Evolutionary conservation across 2,797 vertebrate species (phyloP).

Genomic region (Pangasius djambal): DNA sequence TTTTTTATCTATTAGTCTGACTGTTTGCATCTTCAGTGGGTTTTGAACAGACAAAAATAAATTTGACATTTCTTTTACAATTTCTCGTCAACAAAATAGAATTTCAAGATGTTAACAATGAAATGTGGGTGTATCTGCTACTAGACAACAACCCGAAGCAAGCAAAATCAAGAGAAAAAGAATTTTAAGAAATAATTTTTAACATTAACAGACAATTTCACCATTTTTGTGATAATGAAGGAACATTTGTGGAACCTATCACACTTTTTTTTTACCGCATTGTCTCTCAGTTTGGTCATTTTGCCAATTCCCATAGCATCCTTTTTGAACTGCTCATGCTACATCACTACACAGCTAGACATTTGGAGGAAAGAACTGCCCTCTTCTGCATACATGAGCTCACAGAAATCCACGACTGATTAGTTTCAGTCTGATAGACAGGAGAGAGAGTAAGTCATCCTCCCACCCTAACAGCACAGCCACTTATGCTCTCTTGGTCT

Average conservation of each 20-base stretch:
- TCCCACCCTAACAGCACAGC: neutral
- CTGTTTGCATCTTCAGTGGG: neutral
- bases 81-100: neutral
- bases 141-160: neutral
- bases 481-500: neutral
- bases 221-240: neutral
- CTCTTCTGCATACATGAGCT: neutral
- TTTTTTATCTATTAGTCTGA: neutral
- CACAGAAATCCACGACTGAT: neutral
- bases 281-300: neutral
- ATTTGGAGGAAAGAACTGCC: neutral
- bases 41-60: neutral
- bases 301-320: neutral
- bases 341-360: neutral
- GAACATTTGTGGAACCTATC: neutral
- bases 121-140: neutral
- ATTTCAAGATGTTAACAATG: neutral
- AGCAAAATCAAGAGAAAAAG: neutral
- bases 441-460: neutral
- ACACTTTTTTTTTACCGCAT: neutral
- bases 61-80: neutral
- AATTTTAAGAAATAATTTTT: neutral
- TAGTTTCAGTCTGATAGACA: neutral
- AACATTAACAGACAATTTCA: neutral
- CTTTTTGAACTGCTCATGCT: neutral